These are phyloP conservation scores for Chinchilla lanigera DNA, from an alignment of 2,113 vertebrate species.

Conservation along the genomic window DNA sequence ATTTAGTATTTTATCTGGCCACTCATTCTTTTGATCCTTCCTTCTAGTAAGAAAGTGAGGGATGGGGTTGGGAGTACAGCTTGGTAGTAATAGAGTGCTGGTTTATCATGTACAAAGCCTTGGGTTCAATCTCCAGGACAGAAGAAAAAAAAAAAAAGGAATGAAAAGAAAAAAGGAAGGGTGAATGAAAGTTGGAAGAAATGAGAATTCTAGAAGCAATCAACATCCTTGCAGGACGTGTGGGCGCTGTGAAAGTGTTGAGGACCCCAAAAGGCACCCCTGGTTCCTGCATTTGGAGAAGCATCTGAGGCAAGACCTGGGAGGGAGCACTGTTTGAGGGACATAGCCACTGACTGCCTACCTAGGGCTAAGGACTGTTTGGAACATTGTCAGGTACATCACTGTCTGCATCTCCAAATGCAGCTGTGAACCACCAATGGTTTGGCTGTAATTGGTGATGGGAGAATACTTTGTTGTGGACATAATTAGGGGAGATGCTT, in stretches of 20 bases:
- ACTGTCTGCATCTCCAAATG: not conserved
- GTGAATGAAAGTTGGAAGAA: not conserved
- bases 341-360: not conserved
- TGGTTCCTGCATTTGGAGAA: not conserved
- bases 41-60: not conserved
- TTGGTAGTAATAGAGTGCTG: not conserved
- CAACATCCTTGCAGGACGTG: not conserved
- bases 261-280: not conserved
- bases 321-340: not conserved
- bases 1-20: not conserved
- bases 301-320: not conserved
- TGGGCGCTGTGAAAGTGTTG: rapidly evolving
- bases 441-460: not conserved
- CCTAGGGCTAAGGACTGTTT: not conserved
- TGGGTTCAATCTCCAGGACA: not conserved
- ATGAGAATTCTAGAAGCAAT: not conserved
- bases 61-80: no score
- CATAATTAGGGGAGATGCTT: not conserved
- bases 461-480: constrained; percentile 23
- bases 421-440: not conserved
- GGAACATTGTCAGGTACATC: not conserved
- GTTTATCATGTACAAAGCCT: not conserved
- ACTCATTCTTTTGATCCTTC: not conserved
- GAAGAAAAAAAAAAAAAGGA: not conserved
- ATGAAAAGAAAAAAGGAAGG: not conserved